Percentiles rank a stretch among this genome's conserved stretches.
These are phyloP conservation scores for Anticlea derivata DNA, from an alignment of 2,888 invertebrate species.

Conservation along the genomic window DNA sequence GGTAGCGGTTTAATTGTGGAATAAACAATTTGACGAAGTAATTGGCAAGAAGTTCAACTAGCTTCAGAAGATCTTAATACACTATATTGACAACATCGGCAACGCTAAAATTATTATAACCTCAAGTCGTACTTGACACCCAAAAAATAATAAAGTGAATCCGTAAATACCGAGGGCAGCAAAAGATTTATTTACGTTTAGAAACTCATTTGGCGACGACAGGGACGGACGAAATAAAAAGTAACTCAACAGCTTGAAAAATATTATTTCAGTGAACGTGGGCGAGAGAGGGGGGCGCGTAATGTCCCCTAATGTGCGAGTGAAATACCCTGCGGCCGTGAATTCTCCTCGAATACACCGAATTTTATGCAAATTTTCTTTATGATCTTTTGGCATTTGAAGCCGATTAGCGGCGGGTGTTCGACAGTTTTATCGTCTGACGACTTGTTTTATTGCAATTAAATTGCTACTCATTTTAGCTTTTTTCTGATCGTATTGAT, in stretches of 20 bases:
- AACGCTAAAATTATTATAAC: no score
- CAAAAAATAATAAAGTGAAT: conserved; percentile 50
- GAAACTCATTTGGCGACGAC: conserved; percentile 71
- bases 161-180: conserved; percentile 46
- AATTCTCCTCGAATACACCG: conserved; percentile 61
- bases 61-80: no score
- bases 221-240: conserved; percentile 63
- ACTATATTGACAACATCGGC: no score
- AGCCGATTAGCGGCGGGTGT: conserved; percentile 54
- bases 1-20: no score
- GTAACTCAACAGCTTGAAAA: conserved; percentile 74
- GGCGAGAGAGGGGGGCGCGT: conserved; percentile 46
- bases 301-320: conserved; percentile 71
- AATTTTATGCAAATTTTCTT: conserved; percentile 70
- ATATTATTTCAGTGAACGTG: conserved; percentile 67
- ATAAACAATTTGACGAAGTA: no score
- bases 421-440: conserved; percentile 51
- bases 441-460: conserved; percentile 10
- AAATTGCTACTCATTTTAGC: conserved; percentile 4
- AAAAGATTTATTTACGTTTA: conserved; percentile 74
- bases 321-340: conserved; percentile 54
- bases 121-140: neutral
- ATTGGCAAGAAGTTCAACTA: no score
- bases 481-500: no score
- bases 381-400: conserved; percentile 65